Percentiles rank a stretch among this genome's conserved stretches.
These are phyloP conservation scores for Microctenopoma lineatum DNA, from an alignment of 2,797 vertebrate genomes.

Conservation along the genomic window DNA sequence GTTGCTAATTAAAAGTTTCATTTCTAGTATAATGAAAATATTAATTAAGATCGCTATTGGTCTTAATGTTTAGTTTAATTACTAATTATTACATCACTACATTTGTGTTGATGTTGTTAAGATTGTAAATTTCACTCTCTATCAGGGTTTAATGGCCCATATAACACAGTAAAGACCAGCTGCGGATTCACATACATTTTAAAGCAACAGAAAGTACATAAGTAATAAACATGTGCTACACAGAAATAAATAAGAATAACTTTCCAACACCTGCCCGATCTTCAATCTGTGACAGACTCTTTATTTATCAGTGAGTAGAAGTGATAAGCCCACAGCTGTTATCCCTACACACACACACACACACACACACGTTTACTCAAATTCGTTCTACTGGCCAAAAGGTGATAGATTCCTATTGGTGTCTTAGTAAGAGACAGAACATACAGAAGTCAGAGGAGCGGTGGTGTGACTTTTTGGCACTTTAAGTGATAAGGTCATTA, in stretches of 20 bases:
- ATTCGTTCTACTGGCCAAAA: conserved; percentile 63
- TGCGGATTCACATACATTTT: too few species aligned
- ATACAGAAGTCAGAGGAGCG: conserved; percentile 19
- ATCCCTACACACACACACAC: conserved; percentile 15
- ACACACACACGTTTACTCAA: conserved; percentile 32
- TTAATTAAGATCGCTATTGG: background rate
- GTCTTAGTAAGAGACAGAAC: conserved; percentile 27
- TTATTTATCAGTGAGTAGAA: conserved; percentile 63
- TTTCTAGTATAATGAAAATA: background rate
- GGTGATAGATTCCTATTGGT: conserved; percentile 44
- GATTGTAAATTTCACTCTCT: background rate
- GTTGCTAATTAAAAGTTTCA: conserved; percentile 13
- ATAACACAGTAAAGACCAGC: too few species aligned
- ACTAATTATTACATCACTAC: too few species aligned
- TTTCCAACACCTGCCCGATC: conserved; percentile 50
- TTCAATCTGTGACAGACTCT: conserved; percentile 36
- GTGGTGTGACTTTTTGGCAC: conserved; percentile 46
- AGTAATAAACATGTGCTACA: conserved; percentile 5
- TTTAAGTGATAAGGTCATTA: conserved; percentile 29
- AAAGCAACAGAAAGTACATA: too few species aligned
- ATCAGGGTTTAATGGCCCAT: too few species aligned
- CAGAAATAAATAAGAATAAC: conserved; percentile 41
- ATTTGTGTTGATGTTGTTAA: too few species aligned
- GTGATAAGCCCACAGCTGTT: conserved; percentile 70
- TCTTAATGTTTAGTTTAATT: too few species aligned